These are phyloP conservation scores for Chauna torquata DNA, from an alignment of 2,113 vertebrate genomes.

Conservation along the genomic window DNA sequence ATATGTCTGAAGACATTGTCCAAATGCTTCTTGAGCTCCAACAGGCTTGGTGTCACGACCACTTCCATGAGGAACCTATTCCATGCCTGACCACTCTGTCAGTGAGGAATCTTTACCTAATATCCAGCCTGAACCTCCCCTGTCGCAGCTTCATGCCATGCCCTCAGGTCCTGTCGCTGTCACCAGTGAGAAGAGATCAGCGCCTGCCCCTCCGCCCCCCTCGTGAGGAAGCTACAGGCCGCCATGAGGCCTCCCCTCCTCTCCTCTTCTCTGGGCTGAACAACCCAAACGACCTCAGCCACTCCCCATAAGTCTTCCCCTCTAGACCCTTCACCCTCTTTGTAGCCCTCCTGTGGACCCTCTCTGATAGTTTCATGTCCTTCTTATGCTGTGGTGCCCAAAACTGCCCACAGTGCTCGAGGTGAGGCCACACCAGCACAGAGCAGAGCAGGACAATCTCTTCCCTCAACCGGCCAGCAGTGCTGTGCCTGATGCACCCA, in stretches of 20 bases:
- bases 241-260: too few species aligned
- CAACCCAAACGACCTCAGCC: too few species aligned
- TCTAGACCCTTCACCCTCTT: too few species aligned
- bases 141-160: neutral
- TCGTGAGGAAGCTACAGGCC: too few species aligned
- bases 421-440: rapidly evolving
- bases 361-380: neutral
- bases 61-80: neutral
- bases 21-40: neutral
- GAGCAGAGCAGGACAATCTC: neutral
- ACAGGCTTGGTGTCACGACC: rapidly evolving
- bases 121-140: neutral
- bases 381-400: neutral
- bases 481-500: too few species aligned
- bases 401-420: neutral
- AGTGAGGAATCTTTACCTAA: neutral
- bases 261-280: too few species aligned
- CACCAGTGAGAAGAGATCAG: neutral
- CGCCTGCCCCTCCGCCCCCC: too few species aligned
- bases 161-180: rapidly evolving
- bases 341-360: too few species aligned
- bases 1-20: neutral
- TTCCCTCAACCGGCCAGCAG: too few species aligned
- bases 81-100: neutral
- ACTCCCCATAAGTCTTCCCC: too few species aligned